phyloP scores from a whole-genome alignment of 2,797 vertebrate species.

The Tauraco hartlaubi region DNA sequence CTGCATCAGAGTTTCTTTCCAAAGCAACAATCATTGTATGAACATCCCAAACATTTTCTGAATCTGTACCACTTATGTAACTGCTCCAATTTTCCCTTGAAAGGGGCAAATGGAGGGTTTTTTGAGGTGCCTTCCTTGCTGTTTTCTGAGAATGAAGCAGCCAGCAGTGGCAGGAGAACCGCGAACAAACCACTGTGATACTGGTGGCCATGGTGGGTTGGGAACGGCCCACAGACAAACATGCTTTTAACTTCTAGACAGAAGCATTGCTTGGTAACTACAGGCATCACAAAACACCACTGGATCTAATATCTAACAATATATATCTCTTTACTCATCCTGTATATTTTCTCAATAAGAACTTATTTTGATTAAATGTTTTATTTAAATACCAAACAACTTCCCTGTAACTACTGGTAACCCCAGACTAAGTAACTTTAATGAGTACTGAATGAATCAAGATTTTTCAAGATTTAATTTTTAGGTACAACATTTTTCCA shows the following conservation, averaged over 20 bases:
- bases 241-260: not conserved
- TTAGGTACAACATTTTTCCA: not conserved
- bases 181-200: not conserved
- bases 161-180: accelerated
- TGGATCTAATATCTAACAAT: not conserved
- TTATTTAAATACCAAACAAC: not conserved
- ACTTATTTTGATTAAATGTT: not conserved
- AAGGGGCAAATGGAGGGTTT: accelerated
- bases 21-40: not conserved
- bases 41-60: not conserved
- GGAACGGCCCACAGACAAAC: not conserved
- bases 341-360: not conserved
- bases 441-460: not conserved
- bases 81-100: not conserved
- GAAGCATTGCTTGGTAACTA: not conserved
- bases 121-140: not conserved
- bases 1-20: not conserved
- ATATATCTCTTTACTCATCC: not conserved
- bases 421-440: not conserved
- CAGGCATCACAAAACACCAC: not conserved
- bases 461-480: not conserved
- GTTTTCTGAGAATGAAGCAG: not conserved
- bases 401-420: not conserved
- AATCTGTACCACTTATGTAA: not conserved
- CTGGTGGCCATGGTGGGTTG: not conserved